Percentiles rank a stretch among this genome's conserved stretches.
phyloP scores from a whole-genome alignment of 2,797 vertebrate species.

The Zonotrichia albicollis region DNA sequence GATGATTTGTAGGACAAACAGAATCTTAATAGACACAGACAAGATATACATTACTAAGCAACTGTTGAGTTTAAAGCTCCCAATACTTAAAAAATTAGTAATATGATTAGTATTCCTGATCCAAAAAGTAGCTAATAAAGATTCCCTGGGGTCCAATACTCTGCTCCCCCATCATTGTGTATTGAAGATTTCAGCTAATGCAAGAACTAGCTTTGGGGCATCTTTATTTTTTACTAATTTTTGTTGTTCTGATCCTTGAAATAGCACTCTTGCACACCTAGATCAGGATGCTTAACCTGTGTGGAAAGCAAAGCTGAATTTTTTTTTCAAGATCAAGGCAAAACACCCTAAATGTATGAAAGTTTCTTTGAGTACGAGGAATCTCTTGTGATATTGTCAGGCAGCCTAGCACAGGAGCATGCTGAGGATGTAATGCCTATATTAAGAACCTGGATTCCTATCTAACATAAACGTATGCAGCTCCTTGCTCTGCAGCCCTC shows the following conservation, averaged over 20 bases:
- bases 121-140: not conserved
- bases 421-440: rapidly evolving
- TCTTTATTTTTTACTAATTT: not conserved
- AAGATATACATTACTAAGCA: not conserved
- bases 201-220: not conserved
- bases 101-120: not conserved
- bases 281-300: not conserved
- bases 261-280: not conserved
- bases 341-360: rapidly evolving
- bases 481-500: not conserved
- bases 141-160: not conserved
- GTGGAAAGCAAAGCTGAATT: not conserved
- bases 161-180: rapidly evolving
- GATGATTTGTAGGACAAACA: not conserved
- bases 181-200: not conserved
- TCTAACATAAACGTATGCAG: not conserved
- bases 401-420: not conserved
- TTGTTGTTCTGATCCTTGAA: not conserved
- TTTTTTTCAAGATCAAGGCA: not conserved
- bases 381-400: rapidly evolving
- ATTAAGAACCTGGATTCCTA: rapidly evolving
- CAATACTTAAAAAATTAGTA: not conserved
- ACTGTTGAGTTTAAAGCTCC: not conserved
- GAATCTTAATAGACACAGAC: not conserved
- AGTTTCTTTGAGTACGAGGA: not conserved